Conservation (phyloP, 2,888 invertebrate species). For the Lepidochrysops patricia region DNA sequence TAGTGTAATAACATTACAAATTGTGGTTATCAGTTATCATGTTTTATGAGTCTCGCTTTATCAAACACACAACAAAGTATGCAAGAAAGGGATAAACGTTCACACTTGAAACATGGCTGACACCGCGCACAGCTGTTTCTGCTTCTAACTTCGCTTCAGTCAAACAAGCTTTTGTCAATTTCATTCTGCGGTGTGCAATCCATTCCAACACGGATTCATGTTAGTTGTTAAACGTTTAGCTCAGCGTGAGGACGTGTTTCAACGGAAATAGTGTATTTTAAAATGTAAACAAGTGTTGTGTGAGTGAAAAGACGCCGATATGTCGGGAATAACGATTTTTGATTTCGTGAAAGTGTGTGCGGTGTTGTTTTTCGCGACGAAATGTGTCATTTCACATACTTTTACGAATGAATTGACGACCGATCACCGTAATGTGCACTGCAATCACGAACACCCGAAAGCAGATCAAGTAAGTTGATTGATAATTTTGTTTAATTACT, state of each 20-base stretch:
- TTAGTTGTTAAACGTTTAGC: background rate
- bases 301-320: conserved; percentile 29
- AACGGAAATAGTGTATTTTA: conserved; percentile 23
- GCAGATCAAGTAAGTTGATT: conserved; percentile 76
- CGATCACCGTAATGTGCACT: conserved; percentile 56
- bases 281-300: conserved; percentile 53
- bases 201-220: background rate
- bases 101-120: background rate
- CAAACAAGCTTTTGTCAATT: background rate
- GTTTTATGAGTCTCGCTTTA: background rate
- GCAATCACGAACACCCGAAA: conserved; percentile 79
- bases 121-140: background rate
- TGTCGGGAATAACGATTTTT: conserved; percentile 33
- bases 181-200: background rate
- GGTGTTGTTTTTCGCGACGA: conserved; percentile 27
- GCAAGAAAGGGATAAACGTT: background rate
- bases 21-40: background rate
- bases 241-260: background rate
- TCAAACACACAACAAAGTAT: background rate
- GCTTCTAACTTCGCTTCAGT: background rate
- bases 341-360: conserved; percentile 31
- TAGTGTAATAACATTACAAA: background rate
- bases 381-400: conserved; percentile 35
- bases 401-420: conserved; percentile 34
- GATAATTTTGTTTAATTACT: background rate